A percentile compares a stretch with the other conserved stretches of the same genome.
phyloP scores from a whole-genome alignment of 2,113 vertebrate genomes.

The Pelodiscus sinensis region DNA sequence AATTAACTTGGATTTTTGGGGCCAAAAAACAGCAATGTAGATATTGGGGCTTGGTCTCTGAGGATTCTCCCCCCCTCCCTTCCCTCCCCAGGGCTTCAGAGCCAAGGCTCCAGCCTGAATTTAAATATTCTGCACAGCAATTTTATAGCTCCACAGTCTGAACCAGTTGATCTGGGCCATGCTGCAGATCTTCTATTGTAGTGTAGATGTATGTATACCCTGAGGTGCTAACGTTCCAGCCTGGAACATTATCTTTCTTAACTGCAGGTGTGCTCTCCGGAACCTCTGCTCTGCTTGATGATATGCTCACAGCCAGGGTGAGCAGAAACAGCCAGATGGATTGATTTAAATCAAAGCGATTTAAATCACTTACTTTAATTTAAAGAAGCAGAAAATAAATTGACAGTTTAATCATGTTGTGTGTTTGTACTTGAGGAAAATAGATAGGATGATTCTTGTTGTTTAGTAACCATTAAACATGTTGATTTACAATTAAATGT shows the following conservation, averaged over 20 bases:
- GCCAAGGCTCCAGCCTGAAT: not conserved
- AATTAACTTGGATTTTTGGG: not conserved
- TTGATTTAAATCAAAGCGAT: no score
- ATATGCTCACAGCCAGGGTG: not conserved
- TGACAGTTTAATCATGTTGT: not conserved
- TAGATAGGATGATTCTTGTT: not conserved
- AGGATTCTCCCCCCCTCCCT: not conserved
- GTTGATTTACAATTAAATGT: not conserved
- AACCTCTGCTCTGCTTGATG: not conserved
- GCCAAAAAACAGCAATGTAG: not conserved
- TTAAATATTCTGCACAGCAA: not conserved
- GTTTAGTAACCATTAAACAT: not conserved
- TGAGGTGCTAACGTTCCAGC: slow-evolving; percentile 5
- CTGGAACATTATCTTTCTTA: not conserved
- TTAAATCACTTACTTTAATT: not conserved
- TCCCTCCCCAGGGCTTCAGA: not conserved
- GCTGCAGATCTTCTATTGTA: not conserved
- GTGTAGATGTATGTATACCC: not conserved
- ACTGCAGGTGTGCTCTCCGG: not conserved
- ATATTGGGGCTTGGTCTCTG: not conserved
- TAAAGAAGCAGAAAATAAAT: not conserved
- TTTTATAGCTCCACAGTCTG: not conserved
- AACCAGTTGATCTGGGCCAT: not conserved
- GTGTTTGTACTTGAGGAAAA: not conserved
- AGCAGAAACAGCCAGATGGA: not conserved